These are phyloP conservation scores for Lipotes vexillifer DNA, from an alignment of 2,113 vertebrate genomes.

Conservation along the genomic window DNA sequence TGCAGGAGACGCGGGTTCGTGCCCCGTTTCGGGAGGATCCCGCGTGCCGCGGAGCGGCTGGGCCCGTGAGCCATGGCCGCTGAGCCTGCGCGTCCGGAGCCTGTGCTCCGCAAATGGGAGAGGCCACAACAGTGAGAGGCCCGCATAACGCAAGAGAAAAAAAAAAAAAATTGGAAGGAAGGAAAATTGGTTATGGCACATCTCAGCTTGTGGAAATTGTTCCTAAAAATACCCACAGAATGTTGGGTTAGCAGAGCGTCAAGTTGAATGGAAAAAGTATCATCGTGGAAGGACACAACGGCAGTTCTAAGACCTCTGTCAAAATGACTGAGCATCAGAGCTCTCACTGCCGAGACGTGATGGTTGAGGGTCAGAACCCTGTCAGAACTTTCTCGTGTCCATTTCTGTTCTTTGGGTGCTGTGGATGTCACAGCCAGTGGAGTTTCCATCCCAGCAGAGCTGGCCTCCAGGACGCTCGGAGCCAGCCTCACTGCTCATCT, in stretches of 20 bases:
- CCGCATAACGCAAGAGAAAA: no score
- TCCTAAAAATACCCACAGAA: not conserved
- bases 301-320: not conserved
- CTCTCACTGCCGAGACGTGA: not conserved
- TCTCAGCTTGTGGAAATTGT: not conserved
- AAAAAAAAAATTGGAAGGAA: not conserved
- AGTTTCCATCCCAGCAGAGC: no score
- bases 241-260: not conserved
- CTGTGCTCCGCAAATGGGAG: no score
- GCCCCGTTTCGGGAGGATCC: no score
- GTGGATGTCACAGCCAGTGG: not conserved
- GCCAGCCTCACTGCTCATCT: not conserved
- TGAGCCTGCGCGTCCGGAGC: no score
- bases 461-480: not conserved
- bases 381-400: not conserved
- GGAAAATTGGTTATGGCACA: not conserved
- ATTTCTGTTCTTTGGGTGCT: not conserved
- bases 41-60: no score
- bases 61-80: no score
- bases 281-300: no score
- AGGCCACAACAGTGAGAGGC: no score
- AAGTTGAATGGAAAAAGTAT: not conserved
- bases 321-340: accelerated
- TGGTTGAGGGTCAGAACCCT: not conserved
- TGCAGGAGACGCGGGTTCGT: no score